phyloP scores from a whole-genome alignment of 2,888 invertebrate genomes.

The Zelleria hepariella region DNA sequence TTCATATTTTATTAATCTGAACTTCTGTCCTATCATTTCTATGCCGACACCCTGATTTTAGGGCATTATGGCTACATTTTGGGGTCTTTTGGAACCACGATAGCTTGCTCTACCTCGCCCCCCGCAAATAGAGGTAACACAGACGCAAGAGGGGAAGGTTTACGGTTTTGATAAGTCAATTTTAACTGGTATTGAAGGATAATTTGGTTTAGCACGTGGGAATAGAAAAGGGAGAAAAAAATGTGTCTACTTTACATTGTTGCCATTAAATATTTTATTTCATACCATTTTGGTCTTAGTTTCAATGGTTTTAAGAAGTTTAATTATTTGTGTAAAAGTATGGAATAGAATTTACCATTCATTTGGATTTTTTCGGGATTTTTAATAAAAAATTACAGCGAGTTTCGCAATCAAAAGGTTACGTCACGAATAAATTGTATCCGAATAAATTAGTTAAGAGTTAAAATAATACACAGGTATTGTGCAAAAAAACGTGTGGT shows the following conservation, averaged over 20 bases:
- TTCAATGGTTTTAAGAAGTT: too few species aligned
- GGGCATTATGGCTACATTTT: constrained; percentile 30
- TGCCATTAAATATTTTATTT: background rate
- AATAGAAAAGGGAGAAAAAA: constrained; percentile 28
- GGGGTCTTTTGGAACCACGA: constrained; percentile 29
- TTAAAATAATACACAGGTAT: too few species aligned
- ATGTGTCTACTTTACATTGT: background rate
- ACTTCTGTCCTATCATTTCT: background rate
- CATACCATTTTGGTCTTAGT: background rate
- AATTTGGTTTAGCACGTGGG: constrained; percentile 28
- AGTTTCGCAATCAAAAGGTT: too few species aligned
- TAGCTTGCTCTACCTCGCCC: background rate
- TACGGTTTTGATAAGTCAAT: background rate
- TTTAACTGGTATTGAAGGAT: background rate
- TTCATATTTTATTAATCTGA: too few species aligned
- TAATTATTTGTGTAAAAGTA: too few species aligned
- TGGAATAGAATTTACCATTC: too few species aligned
- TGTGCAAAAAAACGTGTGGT: too few species aligned
- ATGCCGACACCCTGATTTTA: constrained; percentile 21
- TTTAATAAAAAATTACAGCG: too few species aligned
- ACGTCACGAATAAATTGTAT: too few species aligned
- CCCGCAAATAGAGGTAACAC: background rate
- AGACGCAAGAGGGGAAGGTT: background rate
- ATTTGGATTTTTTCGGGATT: too few species aligned
- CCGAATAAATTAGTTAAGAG: too few species aligned